Conservation (phyloP, 2,888 invertebrate species). For the Aporophyla lueneburgensis region DNA sequence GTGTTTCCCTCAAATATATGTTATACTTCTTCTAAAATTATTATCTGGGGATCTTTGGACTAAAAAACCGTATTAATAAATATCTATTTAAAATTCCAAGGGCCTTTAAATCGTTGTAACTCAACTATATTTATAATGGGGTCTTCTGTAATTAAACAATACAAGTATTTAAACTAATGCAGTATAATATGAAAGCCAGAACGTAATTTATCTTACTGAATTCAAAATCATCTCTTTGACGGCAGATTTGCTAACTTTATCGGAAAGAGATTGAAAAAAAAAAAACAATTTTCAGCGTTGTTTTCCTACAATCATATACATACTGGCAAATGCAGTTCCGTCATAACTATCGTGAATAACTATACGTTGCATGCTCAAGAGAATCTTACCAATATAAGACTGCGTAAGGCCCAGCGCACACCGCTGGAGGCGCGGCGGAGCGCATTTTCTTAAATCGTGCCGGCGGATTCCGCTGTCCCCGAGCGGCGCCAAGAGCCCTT, state of each 20-base stretch:
- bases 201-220: neutral
- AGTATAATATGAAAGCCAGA: neutral
- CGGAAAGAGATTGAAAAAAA: neutral
- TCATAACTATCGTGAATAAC: slow-evolving; percentile 11
- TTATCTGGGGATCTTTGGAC: neutral
- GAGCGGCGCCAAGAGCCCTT: too few species aligned
- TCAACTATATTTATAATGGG: neutral
- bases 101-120: neutral
- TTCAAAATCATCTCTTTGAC: neutral
- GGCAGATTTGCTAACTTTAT: neutral
- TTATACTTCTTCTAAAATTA: neutral
- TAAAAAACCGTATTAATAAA: neutral
- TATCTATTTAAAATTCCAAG: neutral
- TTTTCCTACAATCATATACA: neutral
- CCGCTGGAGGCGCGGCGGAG: too few species aligned
- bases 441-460: too few species aligned
- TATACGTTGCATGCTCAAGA: neutral
- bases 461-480: too few species aligned
- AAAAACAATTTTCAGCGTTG: neutral
- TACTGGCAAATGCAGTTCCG: neutral
- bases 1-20: neutral
- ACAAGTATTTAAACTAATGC: slow-evolving; percentile 6
- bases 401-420: too few species aligned
- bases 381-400: too few species aligned
- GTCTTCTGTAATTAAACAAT: slow-evolving; percentile 17